Evolutionary conservation across 2,113 vertebrate genomes (phyloP).

Genomic region (Centropus unirufus): DNA sequence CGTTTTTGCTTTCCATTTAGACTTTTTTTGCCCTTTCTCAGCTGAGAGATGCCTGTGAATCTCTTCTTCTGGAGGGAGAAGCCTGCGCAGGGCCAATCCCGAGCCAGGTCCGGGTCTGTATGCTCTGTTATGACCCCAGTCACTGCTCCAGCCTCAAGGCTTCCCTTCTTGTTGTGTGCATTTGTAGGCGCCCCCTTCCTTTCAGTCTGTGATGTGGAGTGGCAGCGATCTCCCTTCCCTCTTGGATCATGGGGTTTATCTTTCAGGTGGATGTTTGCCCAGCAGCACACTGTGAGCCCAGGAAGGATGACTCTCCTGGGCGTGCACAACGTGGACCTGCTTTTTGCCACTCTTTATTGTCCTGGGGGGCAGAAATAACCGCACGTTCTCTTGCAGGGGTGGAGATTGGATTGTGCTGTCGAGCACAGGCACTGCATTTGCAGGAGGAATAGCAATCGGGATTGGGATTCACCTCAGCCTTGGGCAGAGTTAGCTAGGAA

Average conservation of each 20-base stretch:
- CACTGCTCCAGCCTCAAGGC: background rate
- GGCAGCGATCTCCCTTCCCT: background rate
- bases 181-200: background rate
- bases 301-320: background rate
- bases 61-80: background rate
- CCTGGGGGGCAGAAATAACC: background rate
- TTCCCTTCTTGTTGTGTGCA: background rate
- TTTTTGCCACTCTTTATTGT: background rate
- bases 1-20: background rate
- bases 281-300: fast-evolving
- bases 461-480: background rate
- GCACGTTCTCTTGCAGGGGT: fast-evolving
- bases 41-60: background rate
- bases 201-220: background rate
- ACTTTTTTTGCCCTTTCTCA: background rate
- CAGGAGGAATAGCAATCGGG: fast-evolving
- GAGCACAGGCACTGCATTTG: fast-evolving
- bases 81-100: background rate
- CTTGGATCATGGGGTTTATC: background rate
- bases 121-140: background rate
- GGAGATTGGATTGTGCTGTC: fast-evolving
- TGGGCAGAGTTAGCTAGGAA: background rate
- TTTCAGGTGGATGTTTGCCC: constrained; percentile 19
- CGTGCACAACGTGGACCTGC: fast-evolving
- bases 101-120: background rate